Base-by-base conservation (phyloP, 1,140 invertebrate genomes). In the Tetramorium simillimum region DNA sequence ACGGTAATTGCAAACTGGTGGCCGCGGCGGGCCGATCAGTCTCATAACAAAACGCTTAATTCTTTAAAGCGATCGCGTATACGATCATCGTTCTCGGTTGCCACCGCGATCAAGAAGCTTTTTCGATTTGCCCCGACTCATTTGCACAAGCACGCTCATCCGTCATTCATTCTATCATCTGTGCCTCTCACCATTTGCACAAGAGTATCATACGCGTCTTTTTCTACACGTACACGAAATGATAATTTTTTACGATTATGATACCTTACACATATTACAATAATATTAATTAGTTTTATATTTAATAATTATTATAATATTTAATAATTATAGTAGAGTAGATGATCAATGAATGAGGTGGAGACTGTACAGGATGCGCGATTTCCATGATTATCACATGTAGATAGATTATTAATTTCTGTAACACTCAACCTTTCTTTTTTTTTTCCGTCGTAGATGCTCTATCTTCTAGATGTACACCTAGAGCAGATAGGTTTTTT, bases 341-440 rank as follows among this genome's bases (percentile, higher is more conserved):
- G 94, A 95, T 95, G 94, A 95, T 95, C 91, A 92, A 94, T 95
- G 94, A 95, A 95, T 95, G 95, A 95, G 93, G 93, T 95, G 94
- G 93, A 95, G 92, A 94, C 94, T 95, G 94, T 95, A 95, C 95
- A 95, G 92, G 93, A 95, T 95, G 94, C 95, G 93, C 95, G 93
- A 95, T 95, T 93, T 95, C 92, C 94, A 95, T 95, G 94, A 95
- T 95, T 95, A 95, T 95, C 95, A 95, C 95, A 95, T 95, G 94
- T 95, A 95, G 89, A 95, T 95, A 95, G 94, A 95, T 94, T 94
- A 93, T 91, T 94, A 85, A 92, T 91, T 90, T 92, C 86, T 92
- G 88, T 91, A 88, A 93, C 87, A 92, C 90, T 93, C 89, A 89
- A 90, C 77, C 73, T 72, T 89, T 76, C 56, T 65, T 86, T 91